Evolutionary conservation across 2,888 invertebrate genomes (phyloP).

Genomic region (Tipula lateralis): DNA sequence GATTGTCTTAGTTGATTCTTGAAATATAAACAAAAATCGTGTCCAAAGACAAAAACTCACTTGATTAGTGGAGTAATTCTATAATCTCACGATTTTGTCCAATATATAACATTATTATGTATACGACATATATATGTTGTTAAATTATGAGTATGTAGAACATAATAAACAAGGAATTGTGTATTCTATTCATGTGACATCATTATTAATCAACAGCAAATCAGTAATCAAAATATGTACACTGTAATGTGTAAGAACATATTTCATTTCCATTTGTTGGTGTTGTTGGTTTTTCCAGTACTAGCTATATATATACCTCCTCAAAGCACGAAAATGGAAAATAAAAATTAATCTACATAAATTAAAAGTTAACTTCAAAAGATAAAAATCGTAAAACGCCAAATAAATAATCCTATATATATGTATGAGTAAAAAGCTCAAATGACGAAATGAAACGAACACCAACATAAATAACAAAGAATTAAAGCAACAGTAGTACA

Average conservation of each 20-base stretch:
- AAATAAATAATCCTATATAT: neutral
- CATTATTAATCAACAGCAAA: neutral
- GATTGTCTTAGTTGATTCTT: neutral
- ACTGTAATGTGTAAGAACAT: neutral
- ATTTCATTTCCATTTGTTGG: neutral
- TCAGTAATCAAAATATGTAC: neutral
- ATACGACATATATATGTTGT: neutral
- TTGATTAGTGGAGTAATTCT: neutral
- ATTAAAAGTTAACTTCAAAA: constrained; percentile 11
- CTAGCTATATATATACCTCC: too few species aligned
- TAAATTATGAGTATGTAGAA: neutral
- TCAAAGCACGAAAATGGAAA: neutral
- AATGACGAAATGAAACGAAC: neutral
- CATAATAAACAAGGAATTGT: neutral
- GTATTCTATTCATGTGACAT: neutral
- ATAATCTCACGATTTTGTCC: neutral
- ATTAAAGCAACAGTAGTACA: neutral
- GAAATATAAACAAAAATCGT: neutral
- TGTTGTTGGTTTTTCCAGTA: too few species aligned
- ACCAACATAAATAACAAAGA: neutral
- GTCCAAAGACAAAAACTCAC: neutral
- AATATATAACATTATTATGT: neutral
- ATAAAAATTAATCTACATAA: constrained; percentile 5
- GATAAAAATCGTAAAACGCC: constrained; percentile 19
- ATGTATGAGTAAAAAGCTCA: too few species aligned